These are phyloP conservation scores for Danaus chrysippus DNA, from an alignment of 2,888 invertebrate species.

Conservation along the genomic window DNA sequence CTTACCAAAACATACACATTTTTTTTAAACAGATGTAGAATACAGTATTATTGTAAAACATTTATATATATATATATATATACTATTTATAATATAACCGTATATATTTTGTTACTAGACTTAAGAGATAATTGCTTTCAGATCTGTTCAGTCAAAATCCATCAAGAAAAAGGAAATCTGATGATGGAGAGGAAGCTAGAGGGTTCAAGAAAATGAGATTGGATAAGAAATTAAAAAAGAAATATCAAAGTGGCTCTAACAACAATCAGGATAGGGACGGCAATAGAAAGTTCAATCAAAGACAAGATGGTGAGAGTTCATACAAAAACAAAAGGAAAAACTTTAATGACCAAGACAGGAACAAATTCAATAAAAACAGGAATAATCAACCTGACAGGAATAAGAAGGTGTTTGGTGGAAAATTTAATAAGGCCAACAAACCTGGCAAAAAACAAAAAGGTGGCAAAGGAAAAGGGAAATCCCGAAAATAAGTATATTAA, in stretches of 20 bases:
- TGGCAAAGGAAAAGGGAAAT: conserved; percentile 48
- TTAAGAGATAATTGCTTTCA: conserved; percentile 32
- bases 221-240: conserved; percentile 64
- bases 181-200: conserved; percentile 54
- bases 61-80: no score
- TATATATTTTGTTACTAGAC: not conserved
- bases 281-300: conserved; percentile 40
- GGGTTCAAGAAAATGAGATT: conserved; percentile 71
- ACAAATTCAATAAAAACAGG: conserved; percentile 39
- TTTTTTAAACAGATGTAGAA: no score
- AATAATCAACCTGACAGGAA: conserved; percentile 41
- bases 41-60: no score
- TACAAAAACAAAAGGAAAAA: conserved; percentile 24
- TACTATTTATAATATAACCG: not conserved
- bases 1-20: no score
- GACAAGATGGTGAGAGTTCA: conserved; percentile 27
- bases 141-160: conserved; percentile 62
- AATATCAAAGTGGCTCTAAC: conserved; percentile 48
- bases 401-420: conserved; percentile 30
- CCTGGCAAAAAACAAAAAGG: conserved; percentile 41
- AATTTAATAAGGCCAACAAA: conserved; percentile 56
- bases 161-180: conserved; percentile 57
- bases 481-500: conserved; percentile 34
- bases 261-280: conserved; percentile 38
- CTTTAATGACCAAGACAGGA: conserved; percentile 35